phyloP scores from a whole-genome alignment of 2,113 vertebrate genomes.

The Ptyas mucosa region DNA sequence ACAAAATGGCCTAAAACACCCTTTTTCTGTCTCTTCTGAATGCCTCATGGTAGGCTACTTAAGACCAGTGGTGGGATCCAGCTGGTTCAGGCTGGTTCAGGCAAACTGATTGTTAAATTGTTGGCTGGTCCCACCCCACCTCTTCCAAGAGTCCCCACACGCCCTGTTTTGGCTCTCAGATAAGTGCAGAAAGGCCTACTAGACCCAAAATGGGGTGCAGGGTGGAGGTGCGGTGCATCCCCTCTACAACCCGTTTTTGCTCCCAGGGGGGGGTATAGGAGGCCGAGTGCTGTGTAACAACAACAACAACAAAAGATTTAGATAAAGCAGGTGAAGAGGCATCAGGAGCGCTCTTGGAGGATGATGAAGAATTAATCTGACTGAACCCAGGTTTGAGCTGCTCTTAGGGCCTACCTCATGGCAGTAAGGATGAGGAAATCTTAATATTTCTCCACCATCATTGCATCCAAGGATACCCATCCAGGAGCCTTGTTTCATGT shows the following conservation, averaged over 20 bases:
- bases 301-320: background rate
- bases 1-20: background rate
- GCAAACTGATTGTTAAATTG: no score
- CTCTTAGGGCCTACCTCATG: background rate
- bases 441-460: background rate
- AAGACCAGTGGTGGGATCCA: background rate
- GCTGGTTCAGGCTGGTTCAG: no score
- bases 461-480: background rate
- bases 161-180: no score
- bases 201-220: no score
- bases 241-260: no score
- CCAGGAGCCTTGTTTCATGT: background rate
- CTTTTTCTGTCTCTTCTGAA: background rate
- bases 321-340: background rate
- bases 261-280: no score
- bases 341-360: background rate
- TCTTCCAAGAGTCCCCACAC: no score
- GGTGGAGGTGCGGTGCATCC: no score
- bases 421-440: background rate
- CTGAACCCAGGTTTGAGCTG: background rate
- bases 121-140: no score
- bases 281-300: background rate
- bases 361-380: background rate
- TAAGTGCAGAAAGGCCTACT: no score
- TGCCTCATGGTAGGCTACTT: background rate